Evolutionary conservation across 2,888 invertebrate genomes (phyloP).

Genomic region (Chydorus sphaericus): DNA sequence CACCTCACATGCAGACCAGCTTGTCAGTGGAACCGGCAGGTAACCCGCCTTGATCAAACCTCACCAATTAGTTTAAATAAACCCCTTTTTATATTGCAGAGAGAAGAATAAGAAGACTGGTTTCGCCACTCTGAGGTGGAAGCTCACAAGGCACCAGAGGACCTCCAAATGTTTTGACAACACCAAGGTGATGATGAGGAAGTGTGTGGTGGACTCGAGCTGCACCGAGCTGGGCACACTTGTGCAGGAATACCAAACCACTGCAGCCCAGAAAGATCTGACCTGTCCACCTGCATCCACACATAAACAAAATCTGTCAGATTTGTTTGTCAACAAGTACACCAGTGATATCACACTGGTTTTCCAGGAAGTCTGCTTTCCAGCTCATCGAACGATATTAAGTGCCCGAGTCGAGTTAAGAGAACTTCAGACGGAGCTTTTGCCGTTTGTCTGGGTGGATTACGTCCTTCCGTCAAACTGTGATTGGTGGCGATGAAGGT

Average conservation of each 20-base stretch:
- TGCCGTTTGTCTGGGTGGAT: slow-evolving; percentile 73
- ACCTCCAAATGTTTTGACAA: slow-evolving; percentile 70
- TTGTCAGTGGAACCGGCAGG: no score
- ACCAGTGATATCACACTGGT: slow-evolving; percentile 86
- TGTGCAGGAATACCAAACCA: slow-evolving; percentile 80
- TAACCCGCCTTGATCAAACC: no score
- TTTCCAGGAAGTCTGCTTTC: slow-evolving; percentile 73
- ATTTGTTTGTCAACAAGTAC: slow-evolving; percentile 65
- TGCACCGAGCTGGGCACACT: slow-evolving; percentile 71
- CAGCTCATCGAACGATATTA: slow-evolving; percentile 77
- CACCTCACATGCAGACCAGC: no score
- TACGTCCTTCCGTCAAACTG: slow-evolving; percentile 75
- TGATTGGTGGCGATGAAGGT: slow-evolving; percentile 47
- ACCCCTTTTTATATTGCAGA: no score
- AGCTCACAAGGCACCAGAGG: slow-evolving; percentile 56
- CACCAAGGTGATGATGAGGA: slow-evolving; percentile 43
- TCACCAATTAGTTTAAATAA: no score
- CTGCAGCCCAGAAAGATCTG: slow-evolving; percentile 69
- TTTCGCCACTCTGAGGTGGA: slow-evolving; percentile 63
- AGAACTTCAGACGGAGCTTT: slow-evolving; percentile 65
- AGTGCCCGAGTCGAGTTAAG: no score
- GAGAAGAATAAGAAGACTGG: slow-evolving; percentile 57
- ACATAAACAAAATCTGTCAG: slow-evolving; percentile 67
- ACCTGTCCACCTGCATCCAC: slow-evolving; percentile 80
- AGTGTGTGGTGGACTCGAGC: slow-evolving; percentile 63